Evolutionary conservation across 2,888 invertebrate genomes (phyloP), one percentile per base, ranked within the genome.

Genomic region (Coenonympha arcania): DNA sequence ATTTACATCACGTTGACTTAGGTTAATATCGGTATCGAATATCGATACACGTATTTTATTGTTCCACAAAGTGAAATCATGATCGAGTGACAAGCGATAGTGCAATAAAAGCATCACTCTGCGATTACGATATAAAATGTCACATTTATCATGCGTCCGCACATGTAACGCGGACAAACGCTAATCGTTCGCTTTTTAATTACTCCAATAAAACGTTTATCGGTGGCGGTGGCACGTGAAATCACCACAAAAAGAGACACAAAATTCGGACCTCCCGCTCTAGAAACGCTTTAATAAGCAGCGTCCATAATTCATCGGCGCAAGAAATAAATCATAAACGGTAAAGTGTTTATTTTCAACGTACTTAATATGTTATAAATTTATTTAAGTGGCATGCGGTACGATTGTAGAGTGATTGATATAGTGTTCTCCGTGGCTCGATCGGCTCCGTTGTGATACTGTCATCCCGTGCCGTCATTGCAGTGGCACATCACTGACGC

Each of bases 291-390:
- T 66, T 71, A 75, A 73, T 72, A 76, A 79, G 80, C 75, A 73
- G 74, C 76, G 75, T 71, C 71, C 74, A 79, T 84, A 84, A 82
- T 76, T 84, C 82, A 84, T 81, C 71, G 69, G 62, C 71, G 74
- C 76, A 80, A 73, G 73, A 76, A 81, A 85, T 86, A 85, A 86
- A 86, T 86, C 86, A 86, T 84, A 84, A 77, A 76, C 76, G 67
- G 78, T 76, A 79, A 82, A 82, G 79, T 85, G 85, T 86, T 84
- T 86, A 85, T 85, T 84, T 80, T 82, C 71, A 75, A 80, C 72
- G 82, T 83, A 83, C 81, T 84, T 86, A 85, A 83, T 84, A 83
- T 80, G 84, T 82, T 84, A 83, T 85, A 85, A 86, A 86, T 85
- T 83, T 83, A 82, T 84, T 83, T 82, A 84, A 85, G 85, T 85